phyloP scores from a whole-genome alignment of 2,113 vertebrate genomes.

The Elephantulus edwardii region DNA sequence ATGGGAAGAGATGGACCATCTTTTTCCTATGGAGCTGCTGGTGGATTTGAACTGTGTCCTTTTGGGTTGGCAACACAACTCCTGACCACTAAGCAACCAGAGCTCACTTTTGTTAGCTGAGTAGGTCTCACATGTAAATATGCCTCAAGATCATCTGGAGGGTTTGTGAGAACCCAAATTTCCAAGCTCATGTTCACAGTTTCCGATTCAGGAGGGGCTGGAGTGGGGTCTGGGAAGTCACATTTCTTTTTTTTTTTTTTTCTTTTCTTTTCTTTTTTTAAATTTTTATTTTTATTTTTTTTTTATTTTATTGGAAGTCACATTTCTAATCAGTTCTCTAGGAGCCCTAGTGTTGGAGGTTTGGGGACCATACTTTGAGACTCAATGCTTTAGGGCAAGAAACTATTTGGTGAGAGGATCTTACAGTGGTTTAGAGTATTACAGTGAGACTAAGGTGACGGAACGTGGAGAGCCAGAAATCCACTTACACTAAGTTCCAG shows the following conservation, averaged over 20 bases:
- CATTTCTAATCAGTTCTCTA: constrained; percentile 9
- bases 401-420: neutral
- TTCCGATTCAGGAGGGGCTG: neutral
- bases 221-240: neutral
- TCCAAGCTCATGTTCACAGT: neutral
- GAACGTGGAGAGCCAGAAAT: no score
- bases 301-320: no score
- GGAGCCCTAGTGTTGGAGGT: neutral
- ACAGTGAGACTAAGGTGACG: neutral
- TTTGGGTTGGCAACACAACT: no score
- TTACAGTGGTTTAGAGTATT: neutral
- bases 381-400: neutral
- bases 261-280: no score
- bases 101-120: neutral
- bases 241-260: no score
- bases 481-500: no score
- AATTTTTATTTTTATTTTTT: no score
- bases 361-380: neutral
- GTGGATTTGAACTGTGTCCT: no score
- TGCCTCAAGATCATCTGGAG: neutral
- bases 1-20: no score
- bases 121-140: neutral
- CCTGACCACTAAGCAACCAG: no score
- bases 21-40: no score
- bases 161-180: neutral